Conservation (phyloP, 2,113 vertebrate genomes). For the Gymnobelideus leadbeateri region DNA sequence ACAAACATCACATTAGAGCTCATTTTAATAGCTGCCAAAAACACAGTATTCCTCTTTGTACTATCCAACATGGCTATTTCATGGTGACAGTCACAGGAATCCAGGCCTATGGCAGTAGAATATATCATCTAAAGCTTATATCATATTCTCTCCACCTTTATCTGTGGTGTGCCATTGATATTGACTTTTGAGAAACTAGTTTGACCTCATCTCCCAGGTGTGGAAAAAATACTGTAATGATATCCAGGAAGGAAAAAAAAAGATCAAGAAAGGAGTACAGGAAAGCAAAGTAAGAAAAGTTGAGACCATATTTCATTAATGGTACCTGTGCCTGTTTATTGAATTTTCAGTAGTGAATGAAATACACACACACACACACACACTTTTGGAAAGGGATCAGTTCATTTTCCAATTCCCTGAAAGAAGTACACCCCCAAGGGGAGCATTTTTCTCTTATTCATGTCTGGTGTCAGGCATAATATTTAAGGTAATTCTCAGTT, state of each 20-base stretch:
- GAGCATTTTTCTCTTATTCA: neutral
- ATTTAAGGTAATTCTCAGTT: neutral
- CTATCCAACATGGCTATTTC: slow-evolving; percentile 70
- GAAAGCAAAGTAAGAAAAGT: slow-evolving; percentile 52
- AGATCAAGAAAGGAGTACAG: slow-evolving; percentile 58
- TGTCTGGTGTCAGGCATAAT: neutral
- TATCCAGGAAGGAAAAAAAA: slow-evolving; percentile 54
- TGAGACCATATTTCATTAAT: slow-evolving; percentile 41
- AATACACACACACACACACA: neutral
- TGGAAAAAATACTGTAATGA: slow-evolving; percentile 60
- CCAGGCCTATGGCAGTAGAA: slow-evolving; percentile 56
- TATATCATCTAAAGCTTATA: slow-evolving; percentile 74
- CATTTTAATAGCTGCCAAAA: slow-evolving; percentile 58
- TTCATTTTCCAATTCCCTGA: neutral
- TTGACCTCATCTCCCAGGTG: slow-evolving; percentile 56
- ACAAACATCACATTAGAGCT: slow-evolving; percentile 72
- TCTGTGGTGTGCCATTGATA: slow-evolving; percentile 58
- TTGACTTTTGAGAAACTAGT: slow-evolving; percentile 74
- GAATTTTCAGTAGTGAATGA: slow-evolving; percentile 2
- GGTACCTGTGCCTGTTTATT: neutral
- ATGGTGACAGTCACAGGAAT: slow-evolving; percentile 69
- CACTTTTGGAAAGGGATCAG: neutral
- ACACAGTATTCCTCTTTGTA: slow-evolving; percentile 62
- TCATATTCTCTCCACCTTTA: slow-evolving; percentile 72
- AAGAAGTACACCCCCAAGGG: neutral